Evolutionary conservation across 2,113 vertebrate genomes (phyloP).

Genomic region (Oryzias javanicus): DNA sequence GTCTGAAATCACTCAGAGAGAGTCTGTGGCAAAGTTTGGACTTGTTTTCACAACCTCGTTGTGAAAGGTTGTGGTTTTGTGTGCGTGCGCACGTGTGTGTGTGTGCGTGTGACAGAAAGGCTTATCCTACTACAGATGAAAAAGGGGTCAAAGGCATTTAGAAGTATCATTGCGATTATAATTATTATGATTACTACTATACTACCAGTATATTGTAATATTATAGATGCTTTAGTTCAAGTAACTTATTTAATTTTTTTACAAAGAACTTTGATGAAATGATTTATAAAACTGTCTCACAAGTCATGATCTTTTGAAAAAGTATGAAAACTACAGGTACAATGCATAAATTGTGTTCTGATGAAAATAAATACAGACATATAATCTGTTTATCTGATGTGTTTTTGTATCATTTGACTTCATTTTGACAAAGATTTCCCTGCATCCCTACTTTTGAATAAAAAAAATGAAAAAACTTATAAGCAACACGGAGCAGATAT

Average conservation of each 20-base stretch:
- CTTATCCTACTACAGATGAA: conserved; percentile 68
- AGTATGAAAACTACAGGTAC: conserved; percentile 80
- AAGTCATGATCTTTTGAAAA: conserved; percentile 81
- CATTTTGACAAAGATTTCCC: no score
- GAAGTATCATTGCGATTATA: conserved; percentile 79
- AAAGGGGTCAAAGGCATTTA: conserved; percentile 77
- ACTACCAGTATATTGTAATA: conserved; percentile 85
- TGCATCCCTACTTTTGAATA: no score
- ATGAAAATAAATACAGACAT: conserved; percentile 84
- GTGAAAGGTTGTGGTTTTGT: conserved; percentile 68
- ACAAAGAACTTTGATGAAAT: conserved; percentile 86
- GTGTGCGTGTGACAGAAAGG: conserved; percentile 62
- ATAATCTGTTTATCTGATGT: conserved; percentile 70
- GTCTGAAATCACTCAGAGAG: conserved; percentile 72
- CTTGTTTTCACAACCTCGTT: conserved; percentile 66
- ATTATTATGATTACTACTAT: conserved; percentile 82
- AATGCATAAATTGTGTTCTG: conserved; percentile 82
- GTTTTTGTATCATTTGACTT: conserved; percentile 28
- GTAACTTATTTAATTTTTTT: conserved; percentile 85
- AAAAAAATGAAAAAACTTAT: no score
- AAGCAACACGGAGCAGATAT: no score
- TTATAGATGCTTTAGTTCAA: conserved; percentile 84
- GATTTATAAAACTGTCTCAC: conserved; percentile 83
- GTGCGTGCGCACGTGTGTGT: conserved; percentile 55
- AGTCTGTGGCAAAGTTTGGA: conserved; percentile 68